Percentiles rank a stretch among this genome's conserved stretches.
Evolutionary conservation across 2,113 vertebrate genomes (phyloP).

Genomic region (Notiomystis cincta): DNA sequence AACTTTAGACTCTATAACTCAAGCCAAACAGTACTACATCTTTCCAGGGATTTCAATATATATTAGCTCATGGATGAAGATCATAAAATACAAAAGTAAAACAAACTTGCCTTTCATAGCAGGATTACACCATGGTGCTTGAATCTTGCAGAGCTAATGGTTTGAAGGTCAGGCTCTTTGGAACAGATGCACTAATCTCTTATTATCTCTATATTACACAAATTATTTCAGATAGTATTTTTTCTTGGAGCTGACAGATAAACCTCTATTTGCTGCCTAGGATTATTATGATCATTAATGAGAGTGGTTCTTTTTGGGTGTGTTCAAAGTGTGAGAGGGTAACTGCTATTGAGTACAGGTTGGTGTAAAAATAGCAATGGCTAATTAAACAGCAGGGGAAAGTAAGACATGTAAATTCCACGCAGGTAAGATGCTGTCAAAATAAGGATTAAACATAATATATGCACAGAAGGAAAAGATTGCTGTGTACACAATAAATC

Average conservation of each 20-base stretch:
- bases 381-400: neutral
- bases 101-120: conserved; percentile 45
- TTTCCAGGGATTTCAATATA: conserved; percentile 1
- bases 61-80: neutral
- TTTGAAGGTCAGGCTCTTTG: conserved; percentile 46
- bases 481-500: neutral
- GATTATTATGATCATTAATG: conserved; percentile 45
- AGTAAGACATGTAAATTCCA: neutral
- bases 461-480: neutral
- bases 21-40: neutral
- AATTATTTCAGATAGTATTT: conserved; percentile 34
- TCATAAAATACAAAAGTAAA: conserved; percentile 11
- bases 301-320: conserved; percentile 1
- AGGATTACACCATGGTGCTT: conserved; percentile 14
- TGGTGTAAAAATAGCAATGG: neutral
- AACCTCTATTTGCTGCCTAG: conserved; percentile 5
- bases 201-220: conserved; percentile 34
- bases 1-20: neutral
- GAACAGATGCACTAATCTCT: conserved; percentile 54
- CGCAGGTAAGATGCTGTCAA: accelerated
- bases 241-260: neutral
- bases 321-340: neutral
- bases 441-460: neutral
- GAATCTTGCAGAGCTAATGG: conserved; percentile 10
- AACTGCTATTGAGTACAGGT: neutral